Conservation (phyloP, 2,113 vertebrate genomes). For the Rhabdomys dilectus region DNA sequence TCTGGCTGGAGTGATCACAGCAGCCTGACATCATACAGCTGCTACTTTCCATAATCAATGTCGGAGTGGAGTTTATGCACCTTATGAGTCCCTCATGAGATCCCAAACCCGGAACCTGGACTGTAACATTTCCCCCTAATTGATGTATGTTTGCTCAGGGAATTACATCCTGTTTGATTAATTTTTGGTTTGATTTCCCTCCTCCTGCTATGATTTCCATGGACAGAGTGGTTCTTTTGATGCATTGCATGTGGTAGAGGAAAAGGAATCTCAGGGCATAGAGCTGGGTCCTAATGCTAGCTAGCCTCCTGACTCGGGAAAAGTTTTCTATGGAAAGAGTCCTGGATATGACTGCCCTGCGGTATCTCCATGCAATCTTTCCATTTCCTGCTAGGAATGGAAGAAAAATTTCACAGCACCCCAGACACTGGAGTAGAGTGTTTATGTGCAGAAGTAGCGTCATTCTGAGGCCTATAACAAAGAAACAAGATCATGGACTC, state of each 20-base stretch:
- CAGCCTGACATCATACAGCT: conserved; percentile 81
- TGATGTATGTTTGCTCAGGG: conserved; percentile 86
- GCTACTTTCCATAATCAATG: conserved; percentile 86
- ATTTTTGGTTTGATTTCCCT: conserved; percentile 84
- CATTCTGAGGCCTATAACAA: not conserved
- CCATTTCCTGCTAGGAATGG: not conserved
- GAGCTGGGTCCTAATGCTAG: conserved; percentile 63
- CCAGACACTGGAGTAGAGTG: not conserved
- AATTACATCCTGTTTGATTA: conserved; percentile 84
- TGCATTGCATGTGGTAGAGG: conserved; percentile 73
- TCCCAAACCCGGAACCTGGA: conserved; percentile 83
- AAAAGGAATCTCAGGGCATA: not conserved
- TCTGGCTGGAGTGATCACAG: conserved; percentile 81
- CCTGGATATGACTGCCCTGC: not conserved
- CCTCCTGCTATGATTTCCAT: conserved; percentile 82
- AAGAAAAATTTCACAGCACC: not conserved
- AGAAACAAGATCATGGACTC: not conserved
- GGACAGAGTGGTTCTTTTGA: conserved; percentile 80
- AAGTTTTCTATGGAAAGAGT: not conserved
- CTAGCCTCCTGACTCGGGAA: not conserved
- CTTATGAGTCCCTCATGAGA: conserved; percentile 81
- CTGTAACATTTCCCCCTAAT: conserved; percentile 83
- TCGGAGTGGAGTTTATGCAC: conserved; percentile 81
- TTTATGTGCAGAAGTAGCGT: not conserved
- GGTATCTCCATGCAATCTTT: not conserved